A percentile compares a stretch with the other conserved stretches of the same genome.
Conservation (phyloP, 2,797 vertebrate genomes). For the Acipenser transmontanus region DNA sequence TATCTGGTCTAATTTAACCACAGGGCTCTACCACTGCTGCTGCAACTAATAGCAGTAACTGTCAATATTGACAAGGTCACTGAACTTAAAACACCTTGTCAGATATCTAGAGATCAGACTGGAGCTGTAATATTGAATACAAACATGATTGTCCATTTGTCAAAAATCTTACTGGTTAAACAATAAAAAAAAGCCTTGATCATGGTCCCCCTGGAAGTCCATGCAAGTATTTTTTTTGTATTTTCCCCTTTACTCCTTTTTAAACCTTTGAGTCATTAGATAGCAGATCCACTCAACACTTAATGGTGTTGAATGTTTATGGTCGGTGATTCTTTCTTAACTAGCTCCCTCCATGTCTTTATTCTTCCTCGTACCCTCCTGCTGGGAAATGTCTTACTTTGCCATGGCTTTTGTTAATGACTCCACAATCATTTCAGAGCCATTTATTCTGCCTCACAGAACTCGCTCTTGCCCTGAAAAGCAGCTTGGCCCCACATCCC, state of each 20-base stretch:
- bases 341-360: conserved; percentile 76
- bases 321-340: conserved; percentile 46
- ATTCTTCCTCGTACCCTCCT: conserved; percentile 69
- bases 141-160: conserved; percentile 54
- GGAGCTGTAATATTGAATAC: conserved; percentile 37
- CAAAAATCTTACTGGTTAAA: conserved; percentile 26
- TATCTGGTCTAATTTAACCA: conserved; percentile 44
- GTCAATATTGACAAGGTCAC: conserved; percentile 60
- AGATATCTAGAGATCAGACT: conserved; percentile 43
- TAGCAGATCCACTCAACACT: conserved; percentile 70
- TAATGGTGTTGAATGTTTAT: conserved; percentile 71
- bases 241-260: conserved; percentile 35
- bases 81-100: conserved; percentile 51
- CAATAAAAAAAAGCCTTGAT: background rate
- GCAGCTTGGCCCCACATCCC: conserved; percentile 56
- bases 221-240: no score
- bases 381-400: conserved; percentile 75
- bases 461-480: conserved; percentile 59
- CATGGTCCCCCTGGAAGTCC: no score
- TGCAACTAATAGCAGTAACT: conserved; percentile 55
- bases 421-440: conserved; percentile 70
- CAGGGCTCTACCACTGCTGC: conserved; percentile 47
- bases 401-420: conserved; percentile 75
- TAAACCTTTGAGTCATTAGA: conserved; percentile 80
- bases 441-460: conserved; percentile 56